Evolutionary conservation across 2,888 invertebrate species (phyloP), one percentile per base, ranked within the genome.

Genomic region (Lutraria lutraria): DNA sequence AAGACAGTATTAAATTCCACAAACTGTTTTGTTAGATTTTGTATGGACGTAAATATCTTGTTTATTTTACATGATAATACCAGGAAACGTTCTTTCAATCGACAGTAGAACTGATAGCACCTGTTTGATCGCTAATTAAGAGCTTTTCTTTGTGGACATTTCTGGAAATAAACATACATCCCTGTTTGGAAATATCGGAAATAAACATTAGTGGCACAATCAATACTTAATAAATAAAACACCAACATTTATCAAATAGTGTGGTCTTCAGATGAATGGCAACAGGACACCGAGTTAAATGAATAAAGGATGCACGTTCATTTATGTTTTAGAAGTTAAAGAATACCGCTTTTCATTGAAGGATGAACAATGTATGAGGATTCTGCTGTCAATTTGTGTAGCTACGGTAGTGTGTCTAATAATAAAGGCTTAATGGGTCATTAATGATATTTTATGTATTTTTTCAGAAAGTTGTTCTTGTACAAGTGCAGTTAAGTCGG

Each of bases 111-210:
- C 16, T 52, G 68, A 84, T 84, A 84, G 52, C 21, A 16, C 15
- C 6, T 84, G 76, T 76, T 84, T 84, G 31, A 29, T 53, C 63
- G 34, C 34, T 84, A 76, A 76, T 76, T 54, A 76, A 53, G 52
- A 13, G 72, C 19, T 76, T 84, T 84, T 25, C 76, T 10, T 15
- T 76, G 34, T 76, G 76, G 31, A 76, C 76, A 34, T 19, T 56
- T 34, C 76, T 34, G 31, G 12, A 76, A 76, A 76, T 76, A 15
- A 76, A 1, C 12, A 13, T 76, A 31, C 31, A 76, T 34, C 76
- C 76, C 16, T 76, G 34, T 76, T 34, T 76, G 19, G 76, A 76
- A 15, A 16, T 31, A 31, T 76, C 76, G 13, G 76, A 76, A 76
- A 31, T 34, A 68, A 68, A 68, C 63, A 25, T 10, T 56, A 56